Percentiles rank a stretch among this genome's conserved stretches.
Evolutionary conservation across 2,888 invertebrate genomes (phyloP).

Genomic region (Epistrophella euchroma): DNA sequence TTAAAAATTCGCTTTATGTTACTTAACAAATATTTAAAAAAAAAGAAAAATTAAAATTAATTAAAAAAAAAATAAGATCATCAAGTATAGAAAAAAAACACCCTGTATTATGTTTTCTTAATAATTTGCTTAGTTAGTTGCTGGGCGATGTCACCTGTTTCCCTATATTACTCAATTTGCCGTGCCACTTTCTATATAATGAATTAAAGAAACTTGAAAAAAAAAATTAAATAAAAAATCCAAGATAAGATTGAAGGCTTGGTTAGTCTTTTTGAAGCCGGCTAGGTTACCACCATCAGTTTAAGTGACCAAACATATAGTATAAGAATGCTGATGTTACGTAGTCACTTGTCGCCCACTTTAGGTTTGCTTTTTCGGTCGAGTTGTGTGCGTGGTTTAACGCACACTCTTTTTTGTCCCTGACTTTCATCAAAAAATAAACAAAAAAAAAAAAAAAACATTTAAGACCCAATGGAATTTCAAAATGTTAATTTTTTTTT

Average conservation of each 20-base stretch:
- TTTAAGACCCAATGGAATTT: slow-evolving; percentile 59
- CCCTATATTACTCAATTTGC: slow-evolving; percentile 60
- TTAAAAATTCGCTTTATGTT: no score
- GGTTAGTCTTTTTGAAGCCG: slow-evolving; percentile 9
- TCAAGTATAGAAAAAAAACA: not conserved
- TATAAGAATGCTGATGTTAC: slow-evolving; percentile 22
- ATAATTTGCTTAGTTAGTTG: slow-evolving; percentile 6
- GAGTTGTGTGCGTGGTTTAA: slow-evolving; percentile 47
- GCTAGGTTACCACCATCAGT: slow-evolving; percentile 9
- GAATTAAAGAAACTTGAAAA: slow-evolving; percentile 36
- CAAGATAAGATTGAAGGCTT: slow-evolving; percentile 9
- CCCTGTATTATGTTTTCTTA: slow-evolving; percentile 5
- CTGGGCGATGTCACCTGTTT: slow-evolving; percentile 62
- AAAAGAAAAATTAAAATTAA: no score
- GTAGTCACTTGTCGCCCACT: slow-evolving; percentile 27
- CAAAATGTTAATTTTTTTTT: slow-evolving; percentile 50
- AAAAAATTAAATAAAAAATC: not conserved
- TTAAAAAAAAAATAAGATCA: no score
- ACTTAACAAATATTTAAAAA: no score
- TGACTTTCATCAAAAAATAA: slow-evolving; percentile 64
- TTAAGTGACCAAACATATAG: not conserved
- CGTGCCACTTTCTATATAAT: slow-evolving; percentile 65
- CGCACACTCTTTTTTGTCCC: slow-evolving; percentile 41
- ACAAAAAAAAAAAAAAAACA: slow-evolving; percentile 30
- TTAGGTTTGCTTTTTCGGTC: slow-evolving; percentile 26